Conservation (phyloP, 1,140 invertebrate species). For the Stegodyphus mimosarum region DNA sequence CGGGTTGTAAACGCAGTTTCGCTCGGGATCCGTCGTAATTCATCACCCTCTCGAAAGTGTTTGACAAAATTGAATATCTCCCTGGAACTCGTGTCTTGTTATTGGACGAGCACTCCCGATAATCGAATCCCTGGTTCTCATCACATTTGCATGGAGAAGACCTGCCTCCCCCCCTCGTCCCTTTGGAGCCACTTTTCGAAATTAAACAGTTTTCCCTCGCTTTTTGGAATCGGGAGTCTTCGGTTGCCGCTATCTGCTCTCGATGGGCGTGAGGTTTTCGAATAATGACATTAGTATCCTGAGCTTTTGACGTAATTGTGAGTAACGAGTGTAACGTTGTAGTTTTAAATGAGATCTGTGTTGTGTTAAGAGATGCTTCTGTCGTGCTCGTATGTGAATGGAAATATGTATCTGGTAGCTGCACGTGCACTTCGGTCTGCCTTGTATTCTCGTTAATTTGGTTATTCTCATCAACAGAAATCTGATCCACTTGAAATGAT, state of each 20-base stretch:
- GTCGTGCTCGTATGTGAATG: too few relatives aligned
- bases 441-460: too few relatives aligned
- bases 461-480: too few relatives aligned
- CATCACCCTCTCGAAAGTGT: background rate
- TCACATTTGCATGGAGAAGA: slow-evolving; percentile 3
- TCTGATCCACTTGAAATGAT: too few relatives aligned
- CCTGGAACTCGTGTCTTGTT: background rate
- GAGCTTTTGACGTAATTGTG: slow-evolving; percentile 15
- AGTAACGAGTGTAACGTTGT: background rate
- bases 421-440: too few relatives aligned
- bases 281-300: slow-evolving; percentile 11
- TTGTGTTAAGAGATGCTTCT: background rate
- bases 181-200: slow-evolving; percentile 2
- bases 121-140: slow-evolving; percentile 21
- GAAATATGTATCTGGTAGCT: too few relatives aligned
- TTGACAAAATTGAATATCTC: slow-evolving; percentile 22
- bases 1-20: background rate
- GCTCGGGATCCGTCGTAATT: background rate
- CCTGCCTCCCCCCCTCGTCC: background rate
- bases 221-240: slow-evolving; percentile 13
- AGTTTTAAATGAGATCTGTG: slow-evolving; percentile 9
- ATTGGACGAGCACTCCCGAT: slow-evolving; percentile 1
- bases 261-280: background rate
- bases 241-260: too few relatives aligned
- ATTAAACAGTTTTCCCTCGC: slow-evolving; percentile 1